phyloP scores from a whole-genome alignment of 2,888 invertebrate species.

The Synanthedon myopaeformis region DNA sequence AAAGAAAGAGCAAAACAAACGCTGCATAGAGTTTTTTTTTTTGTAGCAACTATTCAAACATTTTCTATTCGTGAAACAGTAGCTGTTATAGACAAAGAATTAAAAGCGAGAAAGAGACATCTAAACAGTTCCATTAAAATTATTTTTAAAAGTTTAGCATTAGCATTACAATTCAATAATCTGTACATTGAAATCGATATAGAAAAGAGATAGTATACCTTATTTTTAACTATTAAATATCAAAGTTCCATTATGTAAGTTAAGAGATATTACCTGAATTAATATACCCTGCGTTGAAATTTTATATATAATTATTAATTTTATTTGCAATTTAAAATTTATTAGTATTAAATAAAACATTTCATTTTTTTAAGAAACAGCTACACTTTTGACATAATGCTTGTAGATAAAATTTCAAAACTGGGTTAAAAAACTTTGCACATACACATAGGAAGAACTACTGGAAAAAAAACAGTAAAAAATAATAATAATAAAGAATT shows the following conservation, averaged over 20 bases:
- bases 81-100: conserved; percentile 17
- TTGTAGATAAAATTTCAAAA: background rate
- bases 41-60: conserved; percentile 33
- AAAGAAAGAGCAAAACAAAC: conserved; percentile 57
- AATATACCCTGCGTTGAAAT: too few species aligned
- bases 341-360: too few species aligned
- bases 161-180: conserved; percentile 3
- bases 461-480: conserved; percentile 39
- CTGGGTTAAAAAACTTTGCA: conserved; percentile 7
- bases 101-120: conserved; percentile 13
- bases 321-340: too few species aligned
- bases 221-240: too few species aligned
- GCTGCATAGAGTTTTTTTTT: conserved; percentile 23
- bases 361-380: too few species aligned
- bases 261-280: too few species aligned
- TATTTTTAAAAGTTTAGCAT: conserved; percentile 11
- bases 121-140: too few species aligned
- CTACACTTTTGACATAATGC: too few species aligned
- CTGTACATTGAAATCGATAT: too few species aligned
- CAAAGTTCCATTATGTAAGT: too few species aligned
- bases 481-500: conserved; percentile 12
- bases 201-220: too few species aligned
- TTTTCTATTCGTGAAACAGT: conserved; percentile 34
- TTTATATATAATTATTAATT: too few species aligned
- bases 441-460: conserved; percentile 45